Base-by-base conservation (phyloP, 2,888 invertebrate genomes). In the Parnassius smintheus region DNA sequence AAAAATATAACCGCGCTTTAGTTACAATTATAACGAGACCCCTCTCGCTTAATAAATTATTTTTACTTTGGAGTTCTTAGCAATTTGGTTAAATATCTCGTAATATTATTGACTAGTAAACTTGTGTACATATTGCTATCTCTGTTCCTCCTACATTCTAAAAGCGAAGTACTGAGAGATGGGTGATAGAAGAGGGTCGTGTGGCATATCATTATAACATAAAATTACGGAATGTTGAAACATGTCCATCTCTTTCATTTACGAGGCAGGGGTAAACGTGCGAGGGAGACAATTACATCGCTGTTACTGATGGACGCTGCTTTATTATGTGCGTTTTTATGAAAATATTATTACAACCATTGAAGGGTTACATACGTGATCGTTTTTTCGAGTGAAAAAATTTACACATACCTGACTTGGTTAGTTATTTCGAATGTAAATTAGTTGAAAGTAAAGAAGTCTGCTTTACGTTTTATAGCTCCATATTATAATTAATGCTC, bases 131-230 rank as follows among this genome's bases (percentile, higher is more conserved):
- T 71, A 62, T 56, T 48, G 55, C 69, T 62, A 62, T 76, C 78
- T 73, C 75, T 59, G 61, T 80, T 67, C 48, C 57, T 35, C 72
- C 4, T 54, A 62, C 61, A 56, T 63, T 64, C 63, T 22, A 65
- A 61, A 57, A 59, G 54, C 22, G 58, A 56, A 70, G 60, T 51
- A 68, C 73, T 81, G 52, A 66, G 73, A 69, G 75, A 78, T 62
- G 66, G 73, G 65, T 61, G 66, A 71, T 69, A 70, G 75, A 75
- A 79, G 77, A 80, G 83, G 80, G 81, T 82, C 81, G 79, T 76
- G 77, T 80, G 82, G 86, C 83, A 85, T 85, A 84, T 84, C 83
- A 84, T 85, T 85, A 85, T 75, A 73, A 76, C 74, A 70, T 70
- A 72, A 68, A 73, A 75, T 75, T 72, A 63, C 67, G 66, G 65